Base-by-base conservation (phyloP, 2,113 vertebrate species). In the Hemibagrus wyckioides region DNA sequence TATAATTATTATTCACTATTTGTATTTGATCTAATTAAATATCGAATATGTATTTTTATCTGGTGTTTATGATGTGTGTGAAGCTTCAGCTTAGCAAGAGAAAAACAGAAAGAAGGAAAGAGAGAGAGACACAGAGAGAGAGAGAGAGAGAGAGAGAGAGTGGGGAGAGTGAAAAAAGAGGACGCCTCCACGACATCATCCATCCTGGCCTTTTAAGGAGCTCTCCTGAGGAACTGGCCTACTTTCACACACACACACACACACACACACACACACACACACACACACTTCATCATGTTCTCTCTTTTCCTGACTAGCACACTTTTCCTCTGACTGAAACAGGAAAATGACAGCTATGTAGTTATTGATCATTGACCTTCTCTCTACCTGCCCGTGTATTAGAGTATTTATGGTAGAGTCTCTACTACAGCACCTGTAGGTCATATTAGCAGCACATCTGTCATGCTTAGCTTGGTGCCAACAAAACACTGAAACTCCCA, bases 151-250 rank as follows among this genome's bases (percentile, higher is more conserved):
- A 23, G 28, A 59, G 28, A 28, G 36, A n/a, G 57, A 83, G 77
- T 85, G 69, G 84, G 13, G 54, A 19, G 54, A n/a, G 7, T 56
- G 83, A 85, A 88, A 91, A 90, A 79, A 89, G 84, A 88, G 90
- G 90, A 89, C 90, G 92, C 91, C 11, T 81, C 92, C 85, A 93
- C 92, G 92, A 94, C 93, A 95, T 94, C 93, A 94, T 93, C 93
- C 81, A 81, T 86, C 92, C 93, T 90, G 90, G 89, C 95, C 95
- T 95, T 95, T 95, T 95, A 95, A 94, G 95, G 94, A 94, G 92
- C 93, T 94, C 93, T 95, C 93, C 93, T 90, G 90, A 93, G 85
- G 71, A 17, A 82, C 89, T 95, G 94, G 93, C 94, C 94, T 93
- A 95, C 90, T 93, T 94, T 94, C 92, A 90, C 93, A 93, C 71